Evolutionary conservation across 2,888 invertebrate species (phyloP).

Genomic region (Pardosa pseudoannulata): DNA sequence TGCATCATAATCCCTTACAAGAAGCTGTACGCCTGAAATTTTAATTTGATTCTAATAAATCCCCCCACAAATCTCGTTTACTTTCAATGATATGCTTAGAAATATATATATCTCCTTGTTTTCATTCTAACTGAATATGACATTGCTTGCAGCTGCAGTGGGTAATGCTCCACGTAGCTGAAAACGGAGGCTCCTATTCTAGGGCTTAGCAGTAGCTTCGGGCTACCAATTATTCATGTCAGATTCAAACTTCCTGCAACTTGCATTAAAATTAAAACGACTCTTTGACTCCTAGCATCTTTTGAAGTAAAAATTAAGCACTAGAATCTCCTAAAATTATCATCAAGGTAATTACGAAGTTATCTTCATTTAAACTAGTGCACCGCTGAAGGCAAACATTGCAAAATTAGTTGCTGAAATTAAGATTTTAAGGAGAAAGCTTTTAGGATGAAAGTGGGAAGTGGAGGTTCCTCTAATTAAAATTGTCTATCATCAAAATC

Average conservation of each 20-base stretch:
- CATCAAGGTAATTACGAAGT: not conserved
- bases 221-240: no score
- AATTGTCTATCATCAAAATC: not conserved
- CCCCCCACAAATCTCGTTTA: no score
- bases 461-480: not conserved
- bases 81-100: no score
- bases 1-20: no score
- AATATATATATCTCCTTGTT: no score
- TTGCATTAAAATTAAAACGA: not conserved
- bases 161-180: no score
- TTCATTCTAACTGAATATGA: no score
- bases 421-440: not conserved
- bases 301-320: not conserved
- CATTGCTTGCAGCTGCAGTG: no score
- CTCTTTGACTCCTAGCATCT: not conserved
- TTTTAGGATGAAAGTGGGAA: not conserved
- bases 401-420: not conserved
- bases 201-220: no score
- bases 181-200: no score
- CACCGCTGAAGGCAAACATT: slow-evolving; percentile 5
- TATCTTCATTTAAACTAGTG: not conserved
- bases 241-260: not conserved
- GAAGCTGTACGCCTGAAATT: no score
- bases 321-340: not conserved
- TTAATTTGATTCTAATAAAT: no score